Base-by-base conservation (phyloP, 2,113 vertebrate species). In the Hippocampus comes region DNA sequence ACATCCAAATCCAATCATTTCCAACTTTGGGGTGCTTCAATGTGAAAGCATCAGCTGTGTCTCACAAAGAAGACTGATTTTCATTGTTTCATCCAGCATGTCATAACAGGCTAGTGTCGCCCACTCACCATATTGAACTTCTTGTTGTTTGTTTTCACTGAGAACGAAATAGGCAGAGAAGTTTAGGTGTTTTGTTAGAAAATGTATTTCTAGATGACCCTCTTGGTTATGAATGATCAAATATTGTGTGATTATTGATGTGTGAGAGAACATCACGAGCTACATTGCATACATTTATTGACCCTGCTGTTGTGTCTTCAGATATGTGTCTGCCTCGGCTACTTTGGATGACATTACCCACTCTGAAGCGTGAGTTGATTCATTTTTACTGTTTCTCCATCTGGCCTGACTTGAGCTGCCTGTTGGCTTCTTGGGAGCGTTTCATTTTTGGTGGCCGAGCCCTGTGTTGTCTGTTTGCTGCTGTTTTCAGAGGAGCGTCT, bases 241-340 rank as follows among this genome's bases (percentile, higher is more conserved):
- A 23, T 56, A 30, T 60, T 60, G 25, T n/a, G n/a, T 23, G 25
- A 49, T 3, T 81, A 74, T 67, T 74, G 61, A 77, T 82, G 57
- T 72, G 74, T 82, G 46, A 73, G 38, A 60, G 25, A 30, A 27
- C 5, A 60, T 30, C 14, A 30, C 23, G 14, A 25, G 57, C 25
- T 60, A 2, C 25, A 30, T 60, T 60, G 57, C 23, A 38, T 38
- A 38, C 85, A 34, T 80, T 87, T 75, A 92, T 83, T 56, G 61
- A 67, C 84, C 86, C 88, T 86, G 86, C 88, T 89, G 89, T 92
- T 91, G 87, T 93, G 91, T 95, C 94, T 92, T 75, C 93, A 95
- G 94, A 93, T 95, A 95, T 92, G 89, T 94, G 92, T 92, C 92
- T 90, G 94, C 95, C 87, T 93, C 93, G 80, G 92, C 92, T 89